These are phyloP conservation scores for Ophion ventricosus DNA, from an alignment of 2,888 invertebrate genomes.

Conservation along the genomic window DNA sequence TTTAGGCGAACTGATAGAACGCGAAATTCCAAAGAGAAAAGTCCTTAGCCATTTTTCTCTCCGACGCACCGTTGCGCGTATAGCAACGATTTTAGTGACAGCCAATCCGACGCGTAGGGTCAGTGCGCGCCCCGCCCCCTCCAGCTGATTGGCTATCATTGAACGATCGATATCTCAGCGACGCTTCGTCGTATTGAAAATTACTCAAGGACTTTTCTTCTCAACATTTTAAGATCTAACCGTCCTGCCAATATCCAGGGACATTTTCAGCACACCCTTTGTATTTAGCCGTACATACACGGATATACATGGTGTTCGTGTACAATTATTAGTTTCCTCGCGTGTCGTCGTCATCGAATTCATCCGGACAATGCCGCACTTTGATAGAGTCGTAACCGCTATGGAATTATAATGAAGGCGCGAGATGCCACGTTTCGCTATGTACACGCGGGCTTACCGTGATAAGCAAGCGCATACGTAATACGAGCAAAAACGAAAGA, in stretches of 20 bases:
- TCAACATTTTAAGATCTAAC: background rate
- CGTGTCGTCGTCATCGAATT: slow-evolving; percentile 39
- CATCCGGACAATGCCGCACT: slow-evolving; percentile 26
- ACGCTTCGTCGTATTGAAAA: background rate
- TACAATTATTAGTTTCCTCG: slow-evolving; percentile 36
- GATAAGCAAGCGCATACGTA: slow-evolving; percentile 7
- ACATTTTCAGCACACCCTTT: background rate
- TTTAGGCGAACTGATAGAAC: background rate
- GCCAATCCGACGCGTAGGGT: background rate
- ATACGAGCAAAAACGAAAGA: too few relatives aligned
- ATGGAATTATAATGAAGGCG: slow-evolving; percentile 38
- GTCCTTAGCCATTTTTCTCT: background rate
- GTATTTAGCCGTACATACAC: background rate
- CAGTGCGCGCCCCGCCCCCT: background rate
- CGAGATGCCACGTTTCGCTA: background rate
- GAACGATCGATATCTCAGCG: background rate
- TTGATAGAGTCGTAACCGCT: slow-evolving; percentile 35
- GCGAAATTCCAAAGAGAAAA: background rate
- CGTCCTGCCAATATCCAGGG: background rate
- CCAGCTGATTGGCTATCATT: background rate
- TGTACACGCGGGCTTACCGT: background rate
- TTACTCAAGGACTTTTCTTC: background rate
- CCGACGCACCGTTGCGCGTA: background rate
- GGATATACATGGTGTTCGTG: background rate
- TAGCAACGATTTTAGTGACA: background rate